Evolutionary conservation across 1,140 invertebrate species (phyloP).

Genomic region (Drosophila nasuta): DNA sequence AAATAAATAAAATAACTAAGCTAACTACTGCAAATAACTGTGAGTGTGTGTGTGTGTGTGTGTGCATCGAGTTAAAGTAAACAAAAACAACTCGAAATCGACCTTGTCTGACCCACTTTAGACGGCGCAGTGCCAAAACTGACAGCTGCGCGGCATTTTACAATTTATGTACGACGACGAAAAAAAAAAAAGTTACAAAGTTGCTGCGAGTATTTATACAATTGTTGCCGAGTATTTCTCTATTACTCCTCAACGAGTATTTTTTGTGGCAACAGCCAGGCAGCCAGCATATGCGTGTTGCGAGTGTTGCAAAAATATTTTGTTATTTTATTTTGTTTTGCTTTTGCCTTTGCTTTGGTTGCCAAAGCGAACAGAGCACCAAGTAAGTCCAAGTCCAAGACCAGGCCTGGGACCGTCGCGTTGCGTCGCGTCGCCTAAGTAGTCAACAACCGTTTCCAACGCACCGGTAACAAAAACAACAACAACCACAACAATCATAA

Average conservation of each 20-base stretch:
- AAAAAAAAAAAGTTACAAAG: constrained; percentile 4
- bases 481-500: constrained; percentile 5
- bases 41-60: constrained; percentile 7
- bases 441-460: constrained; percentile 42
- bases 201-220: constrained; percentile 30
- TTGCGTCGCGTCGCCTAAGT: neutral
- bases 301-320: constrained; percentile 42
- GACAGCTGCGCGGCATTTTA: constrained; percentile 78
- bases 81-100: constrained; percentile 63
- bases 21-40: constrained; percentile 28
- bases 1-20: constrained; percentile 30
- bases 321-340: constrained; percentile 7
- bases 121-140: constrained; percentile 73
- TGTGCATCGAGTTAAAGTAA: constrained; percentile 40
- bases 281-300: constrained; percentile 55
- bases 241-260: neutral
- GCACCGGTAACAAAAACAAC: constrained; percentile 21
- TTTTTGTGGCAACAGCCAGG: constrained; percentile 20
- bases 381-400: constrained; percentile 42
- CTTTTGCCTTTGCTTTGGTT: constrained; percentile 31
- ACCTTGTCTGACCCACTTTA: constrained; percentile 83
- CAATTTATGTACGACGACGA: constrained; percentile 59
- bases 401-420: constrained; percentile 18
- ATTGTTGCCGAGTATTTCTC: constrained; percentile 13
- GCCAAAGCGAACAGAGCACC: constrained; percentile 28